Base-by-base conservation (phyloP, 1,140 invertebrate species). In the Sitobion miscanthi region DNA sequence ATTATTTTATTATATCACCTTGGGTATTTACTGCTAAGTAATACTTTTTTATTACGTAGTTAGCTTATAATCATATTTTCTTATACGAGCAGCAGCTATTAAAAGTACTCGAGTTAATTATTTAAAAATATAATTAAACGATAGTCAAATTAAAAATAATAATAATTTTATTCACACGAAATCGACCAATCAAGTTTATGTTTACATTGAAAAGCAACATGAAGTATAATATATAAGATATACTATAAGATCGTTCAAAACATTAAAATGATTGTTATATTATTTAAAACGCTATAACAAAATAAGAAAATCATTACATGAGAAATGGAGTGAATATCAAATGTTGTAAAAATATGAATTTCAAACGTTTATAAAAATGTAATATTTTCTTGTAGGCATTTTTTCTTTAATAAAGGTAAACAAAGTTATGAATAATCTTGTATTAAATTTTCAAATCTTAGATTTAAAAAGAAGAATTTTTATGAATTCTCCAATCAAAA, bases 1-100 rank as follows among this genome's bases (percentile, higher is more conserved):
- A 87, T 87, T 47, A 87, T 87, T 87, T 87, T n/a, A 87, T 87
- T 87, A 49, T 8, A 87, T 87, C 45, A 49, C 45, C 86, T 87
- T 87, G 86, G 45, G 20, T 87, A 87, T 87, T 87, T 47, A 87
- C 47, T 49, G 25, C 86, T 30, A 35, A 87, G 30, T 52, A 52
- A 30, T 30, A 87, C 2, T 77, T n/a, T 77, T 77, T 77, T 77
- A 77, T 77, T 77, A 77, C 62, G 83, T 85, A 42, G 8, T 9
- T 85, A 85, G 38, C 30, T 85, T 85, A 42, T 42, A 42, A 85
- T 25, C 21, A 85, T 85, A 87, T 87, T 87, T 52, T 87, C 25
- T 49, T 49, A 49, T 11, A 42, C 38, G 21, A 25, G 23, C 8
- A 85, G 11, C 21, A 42, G n/a, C 62, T 85, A 42, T 85, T 42